Conservation (phyloP, 2,888 invertebrate species). For the Bellardia pandia region DNA sequence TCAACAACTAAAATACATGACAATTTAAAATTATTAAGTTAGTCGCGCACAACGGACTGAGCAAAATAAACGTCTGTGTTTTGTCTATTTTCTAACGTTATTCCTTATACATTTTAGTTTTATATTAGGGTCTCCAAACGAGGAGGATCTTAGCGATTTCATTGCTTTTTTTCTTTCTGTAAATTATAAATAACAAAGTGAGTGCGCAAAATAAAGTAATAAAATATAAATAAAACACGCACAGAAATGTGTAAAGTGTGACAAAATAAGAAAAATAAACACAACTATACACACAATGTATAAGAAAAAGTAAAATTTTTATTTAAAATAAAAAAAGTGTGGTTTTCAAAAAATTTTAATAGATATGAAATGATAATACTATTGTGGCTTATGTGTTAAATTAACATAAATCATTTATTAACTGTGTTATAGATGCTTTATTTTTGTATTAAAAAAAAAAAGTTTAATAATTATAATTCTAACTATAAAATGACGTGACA, state of each 20-base stretch:
- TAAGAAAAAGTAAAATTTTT: constrained; percentile 3
- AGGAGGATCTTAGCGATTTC: constrained; percentile 50
- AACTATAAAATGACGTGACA: constrained; percentile 45
- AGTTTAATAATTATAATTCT: background rate
- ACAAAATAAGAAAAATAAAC: background rate
- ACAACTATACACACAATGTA: background rate
- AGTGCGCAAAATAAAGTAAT: constrained; percentile 26
- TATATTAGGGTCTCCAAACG: constrained; percentile 54
- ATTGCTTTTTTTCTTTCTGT: constrained; percentile 23
- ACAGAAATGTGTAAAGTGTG: constrained; percentile 1
- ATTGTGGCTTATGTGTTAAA: too few relatives aligned
- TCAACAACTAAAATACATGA: constrained; percentile 48
- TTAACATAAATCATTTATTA: too few relatives aligned
- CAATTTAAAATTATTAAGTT: constrained; percentile 51
- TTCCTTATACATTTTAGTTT: constrained; percentile 12
- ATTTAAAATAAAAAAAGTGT: constrained; percentile 22
- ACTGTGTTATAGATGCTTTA: background rate
- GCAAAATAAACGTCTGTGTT: constrained; percentile 45
- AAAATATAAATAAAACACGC: constrained; percentile 10
- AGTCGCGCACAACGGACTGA: constrained; percentile 68
- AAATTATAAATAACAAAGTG: constrained; percentile 62
- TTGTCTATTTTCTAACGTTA: constrained; percentile 22
- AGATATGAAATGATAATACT: too few relatives aligned
- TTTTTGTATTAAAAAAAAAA: background rate
- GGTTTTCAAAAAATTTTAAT: background rate